phyloP scores from a whole-genome alignment of 2,888 invertebrate species.

The Scaptomyza flava region DNA sequence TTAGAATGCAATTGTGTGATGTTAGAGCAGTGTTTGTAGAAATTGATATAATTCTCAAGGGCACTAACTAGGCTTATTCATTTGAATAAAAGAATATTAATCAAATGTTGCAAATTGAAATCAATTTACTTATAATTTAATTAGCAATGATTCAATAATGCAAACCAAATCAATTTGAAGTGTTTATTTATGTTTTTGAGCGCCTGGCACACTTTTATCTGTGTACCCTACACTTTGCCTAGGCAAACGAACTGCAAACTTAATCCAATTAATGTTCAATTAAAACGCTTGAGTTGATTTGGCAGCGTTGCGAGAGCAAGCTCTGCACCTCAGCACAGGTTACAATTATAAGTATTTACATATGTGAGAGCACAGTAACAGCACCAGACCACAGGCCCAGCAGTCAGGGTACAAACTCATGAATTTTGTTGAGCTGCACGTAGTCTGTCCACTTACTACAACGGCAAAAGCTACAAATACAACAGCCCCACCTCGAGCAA shows the following conservation, averaged over 20 bases:
- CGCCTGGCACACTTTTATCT: not conserved
- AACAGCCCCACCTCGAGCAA: conserved; percentile 1
- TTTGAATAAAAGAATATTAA: not conserved
- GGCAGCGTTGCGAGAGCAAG: conserved; percentile 35
- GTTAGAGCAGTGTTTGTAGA: not conserved
- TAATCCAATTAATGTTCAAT: conserved; percentile 80
- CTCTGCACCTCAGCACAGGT: not conserved
- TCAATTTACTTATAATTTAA: conserved; percentile 54
- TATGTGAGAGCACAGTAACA: conserved; percentile 13
- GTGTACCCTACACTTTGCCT: conserved; percentile 3
- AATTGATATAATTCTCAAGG: not conserved
- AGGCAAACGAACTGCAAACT: conserved; percentile 54
- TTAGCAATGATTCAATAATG: conserved; percentile 50
- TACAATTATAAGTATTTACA: not conserved
- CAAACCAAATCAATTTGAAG: conserved; percentile 46
- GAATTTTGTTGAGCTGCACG: conserved; percentile 32
- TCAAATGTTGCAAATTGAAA: conserved; percentile 13
- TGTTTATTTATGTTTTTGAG: not conserved
- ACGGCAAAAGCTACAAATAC: conserved; percentile 4
- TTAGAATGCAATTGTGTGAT: not conserved
- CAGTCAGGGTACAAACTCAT: conserved; percentile 9
- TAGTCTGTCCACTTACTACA: conserved; percentile 10
- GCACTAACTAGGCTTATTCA: not conserved
- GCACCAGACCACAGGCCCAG: conserved; percentile 5
- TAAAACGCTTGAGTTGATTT: conserved; percentile 72